Conservation (phyloP, 2,797 vertebrate species). For the Sarcoramphus papa region DNA sequence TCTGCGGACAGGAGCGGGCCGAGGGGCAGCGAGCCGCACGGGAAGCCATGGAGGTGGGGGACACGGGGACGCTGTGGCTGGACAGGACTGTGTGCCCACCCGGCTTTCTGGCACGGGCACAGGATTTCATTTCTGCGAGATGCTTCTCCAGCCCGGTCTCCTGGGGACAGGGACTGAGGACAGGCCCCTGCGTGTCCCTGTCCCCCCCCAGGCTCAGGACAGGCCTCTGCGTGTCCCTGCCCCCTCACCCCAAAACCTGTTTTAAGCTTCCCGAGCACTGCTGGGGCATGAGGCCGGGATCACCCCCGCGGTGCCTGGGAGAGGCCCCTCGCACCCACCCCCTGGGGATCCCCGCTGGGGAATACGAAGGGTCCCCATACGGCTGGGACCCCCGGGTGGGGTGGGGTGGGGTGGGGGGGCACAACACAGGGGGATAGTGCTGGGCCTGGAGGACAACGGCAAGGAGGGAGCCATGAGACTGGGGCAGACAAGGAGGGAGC, state of each 20-base stretch:
- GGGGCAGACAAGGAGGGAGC: no score
- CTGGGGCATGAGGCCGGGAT: not conserved
- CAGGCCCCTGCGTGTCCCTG: not conserved
- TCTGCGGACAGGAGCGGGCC: not conserved
- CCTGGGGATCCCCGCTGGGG: not conserved
- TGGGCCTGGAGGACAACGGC: not conserved
- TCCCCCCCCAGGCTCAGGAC: not conserved
- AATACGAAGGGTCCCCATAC: no score
- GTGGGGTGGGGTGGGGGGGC: no score
- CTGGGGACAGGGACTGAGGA: not conserved
- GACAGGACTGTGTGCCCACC: fast-evolving
- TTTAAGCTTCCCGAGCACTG: not conserved
- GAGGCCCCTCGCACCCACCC: not conserved
- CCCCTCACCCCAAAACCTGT: not conserved
- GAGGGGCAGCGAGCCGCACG: fast-evolving
- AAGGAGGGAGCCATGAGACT: no score
- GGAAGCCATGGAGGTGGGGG: not conserved
- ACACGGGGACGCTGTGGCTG: fast-evolving
- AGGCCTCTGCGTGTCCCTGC: not conserved
- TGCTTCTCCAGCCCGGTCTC: not conserved
- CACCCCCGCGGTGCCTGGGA: not conserved
- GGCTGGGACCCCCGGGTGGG: not conserved
- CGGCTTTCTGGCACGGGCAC: fast-evolving
- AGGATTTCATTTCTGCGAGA: not conserved
- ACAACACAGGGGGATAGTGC: not conserved